Evolutionary conservation across 2,888 invertebrate species (phyloP), one percentile per base, ranked within the genome.

Genomic region (Nomada flava): DNA sequence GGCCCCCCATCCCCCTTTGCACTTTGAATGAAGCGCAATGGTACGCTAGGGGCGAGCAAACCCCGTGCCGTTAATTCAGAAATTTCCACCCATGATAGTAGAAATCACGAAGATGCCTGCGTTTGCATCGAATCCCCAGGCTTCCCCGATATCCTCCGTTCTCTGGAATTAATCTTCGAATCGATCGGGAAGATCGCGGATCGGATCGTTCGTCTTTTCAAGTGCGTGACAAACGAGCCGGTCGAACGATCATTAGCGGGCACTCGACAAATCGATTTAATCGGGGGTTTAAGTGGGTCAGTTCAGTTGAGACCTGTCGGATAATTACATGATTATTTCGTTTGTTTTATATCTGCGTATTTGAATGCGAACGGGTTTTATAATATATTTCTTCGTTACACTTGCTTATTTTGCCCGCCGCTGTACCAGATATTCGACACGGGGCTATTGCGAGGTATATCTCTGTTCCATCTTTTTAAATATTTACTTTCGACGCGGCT

Each of bases 41-140:
- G 77, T 57, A 82, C 68, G 64, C 63, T 10, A 62, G 78, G 74
- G 64, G 42, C 18, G 65, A 62, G 63, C 50, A 64, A 70, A 20
- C 63, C 55, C 55, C 65, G 73, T 26, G 55, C 52, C 78, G 72
- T 85, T 85, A 82, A 85, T 82, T 64, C 74, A 68, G 64, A 79
- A 84, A 85, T 79, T 79, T 84, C 55, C 55, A 70, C 29, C 65
- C 36, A 23, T 15, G 53, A 55, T 59, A 64, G 69, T 59, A 55
- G 55, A 55, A 75, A 71, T 76, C 36, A 55, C 71, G 36, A 76
- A 59, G 75, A 69, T 62, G 44, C 36, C 44, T n/a, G 52, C 68
- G 78, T 64, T 64, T 29, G 64, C 57, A 63, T 47, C 23, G 13
- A 74, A 74, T 74, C 68, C 62, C 42, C 36, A 20, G 20, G 52